Evolutionary conservation across 2,113 vertebrate species (phyloP), one percentile per base, ranked within the genome.

Genomic region (Rhinoderma darwinii): DNA sequence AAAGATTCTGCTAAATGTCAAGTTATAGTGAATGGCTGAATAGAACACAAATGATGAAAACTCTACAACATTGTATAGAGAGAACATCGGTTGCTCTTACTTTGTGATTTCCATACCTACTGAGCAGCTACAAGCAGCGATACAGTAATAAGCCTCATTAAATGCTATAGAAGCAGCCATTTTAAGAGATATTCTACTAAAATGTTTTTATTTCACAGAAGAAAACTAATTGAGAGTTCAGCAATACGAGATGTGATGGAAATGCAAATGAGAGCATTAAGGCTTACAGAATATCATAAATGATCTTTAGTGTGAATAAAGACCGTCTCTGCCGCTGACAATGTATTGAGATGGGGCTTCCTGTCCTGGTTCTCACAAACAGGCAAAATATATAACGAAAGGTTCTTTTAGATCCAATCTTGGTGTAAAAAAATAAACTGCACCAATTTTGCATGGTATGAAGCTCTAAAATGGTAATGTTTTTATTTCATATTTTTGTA

Each of bases 221-320:
- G 51, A 68, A 63, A 83, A 68, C 61, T 83, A 83, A 83, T 83
- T 83, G 61, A 44, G 43, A 83, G 43, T 70, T 83, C 41, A 47
- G 81, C 17, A 70, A 50, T 35, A 30, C 35, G 44, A 51, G 35
- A 83, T 83, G 63, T 70, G 82, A 68, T 72, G 12, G 35, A 83
- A 83, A 83, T 83, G 82, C 43, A 83, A 51, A 83, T 72, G 18
- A 37, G 43, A 37, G 39, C 41, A 37, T 72, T 83, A 83, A 20
- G 35, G 50, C 56, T 79, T 32, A 25, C 20, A 14, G 77, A n/a
- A 80, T 39, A 39, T 59, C 32, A 32, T 20, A 59, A 59, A 54
- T 59, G 6, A 37, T 20, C 59, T 80, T 80, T 59, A 39, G 8
- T 39, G 22, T 56, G 32, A 56, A 37, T 12, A 8, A 39, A 20